Evolutionary conservation across 1,140 invertebrate genomes (phyloP).

Genomic region (Anthonomus grandis): DNA sequence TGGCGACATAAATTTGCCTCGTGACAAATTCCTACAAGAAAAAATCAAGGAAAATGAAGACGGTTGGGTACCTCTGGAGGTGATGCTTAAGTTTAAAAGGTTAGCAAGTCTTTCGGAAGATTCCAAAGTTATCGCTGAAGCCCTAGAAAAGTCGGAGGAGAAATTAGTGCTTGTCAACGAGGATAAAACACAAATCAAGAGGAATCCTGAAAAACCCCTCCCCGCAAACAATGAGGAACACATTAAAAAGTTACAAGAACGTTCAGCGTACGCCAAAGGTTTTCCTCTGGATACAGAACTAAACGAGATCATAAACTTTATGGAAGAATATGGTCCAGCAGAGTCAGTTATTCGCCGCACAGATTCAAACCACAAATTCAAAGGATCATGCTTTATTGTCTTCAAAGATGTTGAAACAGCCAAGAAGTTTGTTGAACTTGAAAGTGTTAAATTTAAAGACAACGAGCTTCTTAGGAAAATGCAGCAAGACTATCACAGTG

Average conservation of each 20-base stretch:
- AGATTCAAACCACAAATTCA: constrained; percentile 61
- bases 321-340: constrained; percentile 66
- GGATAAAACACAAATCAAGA: constrained; percentile 76
- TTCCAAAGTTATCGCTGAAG: constrained; percentile 64
- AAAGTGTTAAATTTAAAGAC: constrained; percentile 70
- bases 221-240: constrained; percentile 83
- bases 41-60: constrained; percentile 80
- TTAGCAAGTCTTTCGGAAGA: constrained; percentile 72
- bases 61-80: constrained; percentile 84
- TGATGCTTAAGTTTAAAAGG: constrained; percentile 86
- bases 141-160: constrained; percentile 71
- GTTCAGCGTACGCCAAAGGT: constrained; percentile 81
- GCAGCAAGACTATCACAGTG: constrained; percentile 67
- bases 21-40: constrained; percentile 86
- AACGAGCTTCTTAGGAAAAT: constrained; percentile 66
- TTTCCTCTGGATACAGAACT: constrained; percentile 72
- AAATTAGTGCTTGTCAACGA: constrained; percentile 77
- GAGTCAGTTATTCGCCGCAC: constrained; percentile 75
- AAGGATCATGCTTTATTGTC: constrained; percentile 87
- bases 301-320: constrained; percentile 71
- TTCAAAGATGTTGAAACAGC: constrained; percentile 74
- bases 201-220: constrained; percentile 71
- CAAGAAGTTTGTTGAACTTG: constrained; percentile 59
- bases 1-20: constrained; percentile 82
- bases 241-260: constrained; percentile 68